phyloP scores from a whole-genome alignment of 2,113 vertebrate genomes.

The Myodes glareolus region DNA sequence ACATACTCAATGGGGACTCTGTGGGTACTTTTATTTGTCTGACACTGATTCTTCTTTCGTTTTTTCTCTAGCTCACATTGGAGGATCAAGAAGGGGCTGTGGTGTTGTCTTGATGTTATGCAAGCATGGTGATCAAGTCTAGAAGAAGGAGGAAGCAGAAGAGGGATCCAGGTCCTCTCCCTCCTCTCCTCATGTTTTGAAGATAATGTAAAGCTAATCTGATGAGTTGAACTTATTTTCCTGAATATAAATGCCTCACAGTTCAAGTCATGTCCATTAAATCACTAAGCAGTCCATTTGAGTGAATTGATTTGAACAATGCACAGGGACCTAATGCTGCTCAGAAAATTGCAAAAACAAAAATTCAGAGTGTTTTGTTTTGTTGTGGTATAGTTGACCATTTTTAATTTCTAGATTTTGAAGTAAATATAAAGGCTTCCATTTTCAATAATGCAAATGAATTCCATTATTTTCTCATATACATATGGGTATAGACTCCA shows the following conservation, averaged over 20 bases:
- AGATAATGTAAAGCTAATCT: background rate
- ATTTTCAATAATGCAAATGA: background rate
- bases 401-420: conserved; percentile 32
- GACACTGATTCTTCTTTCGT: background rate
- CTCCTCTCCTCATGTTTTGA: background rate
- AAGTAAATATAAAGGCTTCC: background rate
- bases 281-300: background rate
- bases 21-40: background rate
- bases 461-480: background rate
- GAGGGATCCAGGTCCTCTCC: background rate
- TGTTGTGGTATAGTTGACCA: conserved; percentile 10
- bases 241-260: background rate
- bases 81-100: background rate
- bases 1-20: background rate
- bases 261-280: background rate
- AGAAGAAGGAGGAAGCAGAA: background rate
- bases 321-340: background rate
- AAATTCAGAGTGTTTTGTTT: background rate
- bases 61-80: background rate
- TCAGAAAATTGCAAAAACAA: background rate
- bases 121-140: conserved; percentile 16
- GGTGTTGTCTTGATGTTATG: background rate
- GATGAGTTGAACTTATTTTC: background rate
- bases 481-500: background rate
- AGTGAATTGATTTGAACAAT: background rate